Evolutionary conservation across 2,113 vertebrate genomes (phyloP).

Genomic region (Spilogale gracilis): DNA sequence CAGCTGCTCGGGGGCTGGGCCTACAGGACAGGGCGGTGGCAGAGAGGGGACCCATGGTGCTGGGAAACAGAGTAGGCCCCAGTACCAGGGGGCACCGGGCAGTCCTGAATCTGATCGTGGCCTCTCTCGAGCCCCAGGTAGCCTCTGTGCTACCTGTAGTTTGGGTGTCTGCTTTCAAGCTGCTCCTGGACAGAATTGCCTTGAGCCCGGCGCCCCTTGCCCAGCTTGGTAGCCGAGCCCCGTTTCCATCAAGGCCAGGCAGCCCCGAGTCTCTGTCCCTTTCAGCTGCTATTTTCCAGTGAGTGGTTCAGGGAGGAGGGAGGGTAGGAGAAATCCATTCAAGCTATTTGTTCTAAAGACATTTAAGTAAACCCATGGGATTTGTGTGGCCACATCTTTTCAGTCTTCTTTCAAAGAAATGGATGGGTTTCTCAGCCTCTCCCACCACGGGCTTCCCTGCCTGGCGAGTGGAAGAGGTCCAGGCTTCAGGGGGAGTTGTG

Average conservation of each 20-base stretch:
- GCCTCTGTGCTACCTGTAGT: not conserved
- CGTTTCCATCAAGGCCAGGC: not conserved
- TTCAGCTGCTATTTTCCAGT: not conserved
- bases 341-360: slow-evolving; percentile 66
- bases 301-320: not conserved
- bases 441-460: not conserved
- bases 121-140: not conserved
- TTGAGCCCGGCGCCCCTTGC: not conserved
- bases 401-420: slow-evolving; percentile 37
- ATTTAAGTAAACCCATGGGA: slow-evolving; percentile 52
- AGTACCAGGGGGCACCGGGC: not conserved
- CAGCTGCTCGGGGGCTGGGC: not conserved
- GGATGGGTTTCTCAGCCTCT: slow-evolving; percentile 23
- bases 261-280: not conserved
- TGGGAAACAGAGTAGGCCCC: not conserved
- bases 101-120: not conserved
- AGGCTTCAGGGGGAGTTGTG: not conserved
- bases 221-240: not conserved
- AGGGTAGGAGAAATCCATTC: slow-evolving; percentile 51
- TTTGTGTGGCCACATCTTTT: not conserved
- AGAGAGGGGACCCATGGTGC: not conserved
- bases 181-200: not conserved
- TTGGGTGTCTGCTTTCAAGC: not conserved
- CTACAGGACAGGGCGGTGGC: not conserved
- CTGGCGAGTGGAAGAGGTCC: slow-evolving; percentile 9